These are phyloP conservation scores for Tenthredo amoena DNA, from an alignment of 2,888 invertebrate species.

Conservation along the genomic window DNA sequence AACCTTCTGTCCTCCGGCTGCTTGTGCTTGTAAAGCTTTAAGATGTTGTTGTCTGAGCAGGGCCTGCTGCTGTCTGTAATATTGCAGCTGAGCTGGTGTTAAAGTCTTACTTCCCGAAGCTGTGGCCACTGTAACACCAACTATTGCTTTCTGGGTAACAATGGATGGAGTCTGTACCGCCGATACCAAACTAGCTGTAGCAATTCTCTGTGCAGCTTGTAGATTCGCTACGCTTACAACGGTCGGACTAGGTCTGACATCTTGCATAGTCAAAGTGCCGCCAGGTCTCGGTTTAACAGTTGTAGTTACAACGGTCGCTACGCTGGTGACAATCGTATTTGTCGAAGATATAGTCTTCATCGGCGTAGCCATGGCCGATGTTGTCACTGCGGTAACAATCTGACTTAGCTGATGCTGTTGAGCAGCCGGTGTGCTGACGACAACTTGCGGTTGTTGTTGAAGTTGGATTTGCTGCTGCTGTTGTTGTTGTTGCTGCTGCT, in stretches of 20 bases:
- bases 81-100: conserved; percentile 81
- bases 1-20: conserved; percentile 73
- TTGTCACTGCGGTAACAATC: conserved; percentile 65
- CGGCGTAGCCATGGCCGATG: conserved; percentile 61
- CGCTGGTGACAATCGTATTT: conserved; percentile 64
- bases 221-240: conserved; percentile 76
- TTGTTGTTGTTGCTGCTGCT: conserved; percentile 61
- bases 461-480: conserved; percentile 63
- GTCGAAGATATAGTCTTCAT: conserved; percentile 67
- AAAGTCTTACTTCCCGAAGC: conserved; percentile 79
- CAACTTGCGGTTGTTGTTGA: conserved; percentile 64
- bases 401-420: conserved; percentile 70
- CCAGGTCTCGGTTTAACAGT: conserved; percentile 68
- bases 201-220: conserved; percentile 75
- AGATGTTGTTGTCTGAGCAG: conserved; percentile 75
- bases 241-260: conserved; percentile 69
- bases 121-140: conserved; percentile 79
- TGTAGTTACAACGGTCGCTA: conserved; percentile 62
- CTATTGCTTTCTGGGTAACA: conserved; percentile 72
- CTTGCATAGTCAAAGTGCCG: conserved; percentile 68
- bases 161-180: conserved; percentile 68
- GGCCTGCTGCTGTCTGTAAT: conserved; percentile 83
- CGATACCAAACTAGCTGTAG: conserved; percentile 70
- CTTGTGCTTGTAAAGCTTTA: conserved; percentile 72
- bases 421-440: conserved; percentile 63